Evolutionary conservation across 92 coral and sea anemone species (phyloP), one percentile per base, ranked within the genome.

Genomic region (Palythoa grandiflora): DNA sequence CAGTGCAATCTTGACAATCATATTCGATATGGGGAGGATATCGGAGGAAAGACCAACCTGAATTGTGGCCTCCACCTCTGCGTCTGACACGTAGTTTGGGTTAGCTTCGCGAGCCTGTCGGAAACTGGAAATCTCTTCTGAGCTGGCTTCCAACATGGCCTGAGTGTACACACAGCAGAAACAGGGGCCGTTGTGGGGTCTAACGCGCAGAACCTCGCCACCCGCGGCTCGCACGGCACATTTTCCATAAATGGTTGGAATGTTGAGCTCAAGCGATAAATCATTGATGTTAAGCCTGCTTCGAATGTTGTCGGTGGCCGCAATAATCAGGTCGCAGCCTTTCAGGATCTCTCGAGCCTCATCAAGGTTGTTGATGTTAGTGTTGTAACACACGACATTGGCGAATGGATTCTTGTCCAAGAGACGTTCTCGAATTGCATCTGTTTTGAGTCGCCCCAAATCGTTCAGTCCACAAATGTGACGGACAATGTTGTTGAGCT

Each of bases 141-240:
- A 63, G 68, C 78, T 80, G n/a, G 94, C 96, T 76, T 96, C 98
- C 36, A 92, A 28, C 44, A 91, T 72, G n/a, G 95, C 98, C 38
- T 91, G 90, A 5, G 92, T 89, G 75, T 93, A 96, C 39, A 96
- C 94, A 77, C 98, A 96, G 71, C 96, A 93, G 84, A 96, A 94
- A 74, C 98, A 96, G 1, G 98, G 98, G 16, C 98, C 98, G 17
- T 59, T 84, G 81, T 90, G 88, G 6, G 98, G 98, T 19, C 98
- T 89, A 15, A 96, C 97, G 0, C 95, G 89, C 5, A 96, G 87
- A 38, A 94, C 98, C 38, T 96, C 98, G 21, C 98, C 98, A 8
- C 98, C 98, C 1, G 98, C 98, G 5, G 98, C 98, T 44, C 98
- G 91, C n/a, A 91, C 94, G 8, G 98, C 94, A 75, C 98, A 96